phyloP scores from a whole-genome alignment of 2,113 vertebrate species.

The Boulengeromyrus knoepffleri region DNA sequence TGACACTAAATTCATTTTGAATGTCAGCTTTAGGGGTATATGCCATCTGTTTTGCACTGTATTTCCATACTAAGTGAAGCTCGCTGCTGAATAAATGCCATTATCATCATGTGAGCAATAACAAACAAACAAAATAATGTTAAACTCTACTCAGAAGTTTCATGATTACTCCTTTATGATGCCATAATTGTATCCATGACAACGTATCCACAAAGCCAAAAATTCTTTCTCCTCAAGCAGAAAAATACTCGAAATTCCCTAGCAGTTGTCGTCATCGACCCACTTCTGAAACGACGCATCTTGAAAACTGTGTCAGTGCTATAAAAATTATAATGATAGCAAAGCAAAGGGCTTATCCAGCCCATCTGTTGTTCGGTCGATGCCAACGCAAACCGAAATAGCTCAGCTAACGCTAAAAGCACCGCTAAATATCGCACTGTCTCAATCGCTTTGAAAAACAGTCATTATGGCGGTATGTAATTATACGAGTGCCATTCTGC shows the following conservation, averaged over 20 bases:
- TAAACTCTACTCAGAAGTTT: neutral
- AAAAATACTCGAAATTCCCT: neutral
- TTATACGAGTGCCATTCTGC: neutral
- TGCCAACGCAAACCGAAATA: neutral
- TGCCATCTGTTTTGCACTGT: neutral
- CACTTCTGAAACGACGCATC: neutral
- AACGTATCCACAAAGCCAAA: neutral
- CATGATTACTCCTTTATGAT: neutral
- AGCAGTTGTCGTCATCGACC: neutral
- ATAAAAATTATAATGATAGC: slow-evolving; percentile 13
- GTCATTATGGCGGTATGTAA: neutral
- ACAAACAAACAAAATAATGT: neutral
- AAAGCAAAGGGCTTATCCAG: neutral
- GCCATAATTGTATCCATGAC: neutral
- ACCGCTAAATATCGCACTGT: neutral
- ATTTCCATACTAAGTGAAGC: slow-evolving; percentile 3
- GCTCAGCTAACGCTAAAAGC: slow-evolving; percentile 1
- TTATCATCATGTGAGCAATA: neutral
- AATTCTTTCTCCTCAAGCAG: neutral
- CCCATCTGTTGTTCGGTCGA: slow-evolving; percentile 19
- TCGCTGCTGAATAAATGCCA: neutral
- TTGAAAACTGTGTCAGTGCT: slow-evolving; percentile 20
- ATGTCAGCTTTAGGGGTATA: neutral
- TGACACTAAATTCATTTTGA: neutral
- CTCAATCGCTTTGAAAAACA: neutral